Base-by-base conservation (phyloP, 2,113 vertebrate genomes). In the Protobothrops flavoviridis region DNA sequence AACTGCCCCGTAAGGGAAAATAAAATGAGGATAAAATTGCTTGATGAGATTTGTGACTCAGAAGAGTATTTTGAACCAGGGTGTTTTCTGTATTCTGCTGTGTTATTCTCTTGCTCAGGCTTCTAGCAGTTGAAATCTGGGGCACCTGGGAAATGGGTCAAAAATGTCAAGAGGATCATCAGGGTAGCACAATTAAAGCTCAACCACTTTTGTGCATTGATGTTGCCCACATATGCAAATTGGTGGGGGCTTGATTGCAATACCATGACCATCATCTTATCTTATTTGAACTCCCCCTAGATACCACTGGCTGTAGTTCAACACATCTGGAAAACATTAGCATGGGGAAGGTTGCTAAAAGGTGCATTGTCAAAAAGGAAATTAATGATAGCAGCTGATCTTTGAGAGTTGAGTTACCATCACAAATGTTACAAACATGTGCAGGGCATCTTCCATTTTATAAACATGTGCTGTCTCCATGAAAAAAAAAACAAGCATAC, bases 391-490 rank as follows among this genome's bases (percentile, higher is more conserved):
- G 96, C 94, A 92, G 43, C 93, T 95, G 88, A 81, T 91, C 90
- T 94, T 89, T 91, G 17, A 95, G 90, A 94, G 69, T 6, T 94
- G 11, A 92, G 15, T 3, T 96, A 94, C 96, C 97, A 96, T 96
- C 94, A 95, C 94, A 97, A 95, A 56, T 33, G 64, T 96, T n/a
- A 89, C 74, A 81, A 81, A 81, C 74, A 94, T 94, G 87, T 88
- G 11, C 21, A 93, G n/a, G 94, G 92, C 50, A 15, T 94, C 92
- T 93, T 91, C 94, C 89, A 92, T 93, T 94, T 87, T 94, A 95
- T 91, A 85, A 95, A 94, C 95, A 50, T 90, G 94, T 94, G 95
- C 95, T 96, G 96, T 90, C 59, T 43, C 81, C 24, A 55, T 5
- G 4, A 43, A 52, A 59, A 93, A 95, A 95, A 85, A 94, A 95